Evolutionary conservation across 2,797 vertebrate genomes (phyloP).

Genomic region (Nyctibius grandis): DNA sequence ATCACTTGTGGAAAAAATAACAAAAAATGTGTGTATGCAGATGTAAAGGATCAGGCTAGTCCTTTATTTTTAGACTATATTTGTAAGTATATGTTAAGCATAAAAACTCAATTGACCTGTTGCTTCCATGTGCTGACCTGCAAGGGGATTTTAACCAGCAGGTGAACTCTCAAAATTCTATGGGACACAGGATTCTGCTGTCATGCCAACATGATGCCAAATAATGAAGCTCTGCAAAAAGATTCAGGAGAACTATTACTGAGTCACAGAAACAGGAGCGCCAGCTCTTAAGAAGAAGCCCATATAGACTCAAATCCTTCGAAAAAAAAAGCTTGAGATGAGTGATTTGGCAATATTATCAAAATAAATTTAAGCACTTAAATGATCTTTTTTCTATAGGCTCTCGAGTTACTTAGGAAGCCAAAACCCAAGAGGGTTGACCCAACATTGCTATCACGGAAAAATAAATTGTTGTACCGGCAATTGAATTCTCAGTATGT

Average conservation of each 20-base stretch:
- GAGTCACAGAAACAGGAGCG: not conserved
- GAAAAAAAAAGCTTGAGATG: not conserved
- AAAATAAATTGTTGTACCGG: not conserved
- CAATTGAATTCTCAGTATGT: not conserved
- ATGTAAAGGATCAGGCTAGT: not conserved
- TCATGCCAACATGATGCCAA: not conserved
- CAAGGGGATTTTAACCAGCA: not conserved
- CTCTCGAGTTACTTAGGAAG: not conserved
- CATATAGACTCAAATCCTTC: not conserved
- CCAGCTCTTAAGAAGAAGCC: not conserved
- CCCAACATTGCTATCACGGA: not conserved
- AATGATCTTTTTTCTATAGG: not conserved
- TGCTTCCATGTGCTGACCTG: not conserved
- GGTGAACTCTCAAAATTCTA: not conserved
- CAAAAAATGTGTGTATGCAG: not conserved
- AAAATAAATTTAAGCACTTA: not conserved
- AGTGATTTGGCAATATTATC: not conserved
- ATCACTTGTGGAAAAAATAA: not conserved
- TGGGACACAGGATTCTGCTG: not conserved
- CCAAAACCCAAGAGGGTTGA: not conserved
- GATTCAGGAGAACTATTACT: not conserved
- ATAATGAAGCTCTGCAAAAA: not conserved
- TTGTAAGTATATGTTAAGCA: not conserved
- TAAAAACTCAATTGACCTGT: not conserved
- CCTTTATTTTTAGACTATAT: not conserved